Conservation (phyloP, 2,113 vertebrate species). For the Murina feae region DNA sequence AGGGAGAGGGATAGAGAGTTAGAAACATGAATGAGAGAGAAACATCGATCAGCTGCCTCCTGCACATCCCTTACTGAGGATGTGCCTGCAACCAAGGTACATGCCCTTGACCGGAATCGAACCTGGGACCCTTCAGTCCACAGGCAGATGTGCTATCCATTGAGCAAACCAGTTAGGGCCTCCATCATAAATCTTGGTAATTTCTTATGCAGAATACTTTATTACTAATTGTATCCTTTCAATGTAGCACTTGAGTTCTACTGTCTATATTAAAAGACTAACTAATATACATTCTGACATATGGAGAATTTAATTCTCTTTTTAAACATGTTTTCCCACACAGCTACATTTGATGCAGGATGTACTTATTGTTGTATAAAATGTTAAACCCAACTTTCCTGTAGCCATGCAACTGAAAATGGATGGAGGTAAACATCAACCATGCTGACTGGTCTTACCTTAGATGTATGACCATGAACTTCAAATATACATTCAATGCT, state of each 20-base stretch:
- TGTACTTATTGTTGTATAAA: conserved; percentile 10
- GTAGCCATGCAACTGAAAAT: background rate
- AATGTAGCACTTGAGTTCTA: background rate
- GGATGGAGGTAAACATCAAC: background rate
- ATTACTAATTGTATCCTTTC: background rate
- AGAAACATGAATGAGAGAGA: no score
- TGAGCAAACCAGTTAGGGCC: no score
- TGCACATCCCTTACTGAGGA: no score
- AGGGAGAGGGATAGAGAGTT: no score
- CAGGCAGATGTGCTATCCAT: no score
- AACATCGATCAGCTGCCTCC: no score
- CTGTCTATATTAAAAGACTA: background rate
- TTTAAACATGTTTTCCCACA: background rate
- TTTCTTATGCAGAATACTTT: background rate
- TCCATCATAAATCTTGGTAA: background rate
- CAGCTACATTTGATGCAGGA: background rate
- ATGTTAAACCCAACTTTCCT: background rate
- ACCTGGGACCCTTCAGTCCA: no score
- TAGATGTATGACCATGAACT: background rate
- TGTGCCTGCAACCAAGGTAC: no score
- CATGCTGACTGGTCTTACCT: background rate
- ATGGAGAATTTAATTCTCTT: background rate
- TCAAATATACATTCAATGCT: background rate
- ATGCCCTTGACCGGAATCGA: no score
- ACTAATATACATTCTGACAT: background rate